These are phyloP conservation scores for Teleopsis dalmanni DNA, from an alignment of 1,140 invertebrate species.

Conservation along the genomic window DNA sequence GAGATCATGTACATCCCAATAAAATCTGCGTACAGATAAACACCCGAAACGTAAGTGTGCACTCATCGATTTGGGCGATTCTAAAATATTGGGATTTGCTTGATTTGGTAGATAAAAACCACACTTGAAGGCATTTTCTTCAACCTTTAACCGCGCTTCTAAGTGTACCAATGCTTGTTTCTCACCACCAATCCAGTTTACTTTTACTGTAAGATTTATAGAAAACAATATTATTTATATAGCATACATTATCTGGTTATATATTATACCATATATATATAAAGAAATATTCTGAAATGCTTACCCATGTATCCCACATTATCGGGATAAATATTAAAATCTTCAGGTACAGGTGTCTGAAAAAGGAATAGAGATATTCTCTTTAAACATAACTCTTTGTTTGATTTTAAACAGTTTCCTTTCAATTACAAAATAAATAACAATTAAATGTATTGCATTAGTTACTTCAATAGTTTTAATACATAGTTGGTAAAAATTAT, in stretches of 20 bases:
- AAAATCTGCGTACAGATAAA: constrained; percentile 56
- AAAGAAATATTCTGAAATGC: too few species aligned
- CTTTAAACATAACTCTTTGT: neutral
- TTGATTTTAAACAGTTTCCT: too few species aligned
- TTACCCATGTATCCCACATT: constrained; percentile 31
- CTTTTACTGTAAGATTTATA: too few species aligned
- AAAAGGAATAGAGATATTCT: neutral
- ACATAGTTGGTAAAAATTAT: too few species aligned
- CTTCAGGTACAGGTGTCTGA: constrained; percentile 51
- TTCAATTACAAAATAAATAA: too few species aligned
- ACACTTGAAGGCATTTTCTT: constrained; percentile 52
- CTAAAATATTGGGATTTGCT: constrained; percentile 58
- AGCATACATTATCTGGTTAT: constrained; percentile 43
- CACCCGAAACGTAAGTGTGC: constrained; percentile 61
- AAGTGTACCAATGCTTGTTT: constrained; percentile 54
- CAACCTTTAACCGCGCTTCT: constrained; percentile 49
- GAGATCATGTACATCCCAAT: constrained; percentile 57
- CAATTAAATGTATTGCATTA: too few species aligned
- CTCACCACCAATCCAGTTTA: constrained; percentile 59
- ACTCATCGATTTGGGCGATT: constrained; percentile 60
- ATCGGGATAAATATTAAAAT: constrained; percentile 51
- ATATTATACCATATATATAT: too few species aligned
- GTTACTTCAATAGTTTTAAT: too few species aligned
- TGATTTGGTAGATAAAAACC: constrained; percentile 61
- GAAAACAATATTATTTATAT: too few species aligned